Percentiles rank a stretch among this genome's conserved stretches.
Conservation (phyloP, 2,113 vertebrate species). For the Pachyramphus minor region DNA sequence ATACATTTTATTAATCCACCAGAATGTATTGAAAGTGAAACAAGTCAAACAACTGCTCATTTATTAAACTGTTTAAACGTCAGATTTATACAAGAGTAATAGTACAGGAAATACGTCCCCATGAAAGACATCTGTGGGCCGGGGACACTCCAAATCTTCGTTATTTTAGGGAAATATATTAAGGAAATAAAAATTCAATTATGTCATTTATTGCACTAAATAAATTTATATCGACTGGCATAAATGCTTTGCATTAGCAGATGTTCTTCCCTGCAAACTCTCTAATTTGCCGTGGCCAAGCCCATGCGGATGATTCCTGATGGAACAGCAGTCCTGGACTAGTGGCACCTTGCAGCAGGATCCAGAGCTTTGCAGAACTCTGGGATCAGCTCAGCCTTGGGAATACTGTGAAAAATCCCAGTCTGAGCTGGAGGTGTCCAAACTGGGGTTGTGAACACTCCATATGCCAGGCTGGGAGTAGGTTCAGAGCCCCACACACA, state of each 20-base stretch:
- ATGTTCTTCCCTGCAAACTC: conserved; percentile 49
- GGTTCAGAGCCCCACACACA: too few relatives aligned
- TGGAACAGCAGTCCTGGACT: neutral
- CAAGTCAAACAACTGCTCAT: conserved; percentile 80
- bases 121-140: conserved; percentile 68
- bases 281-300: neutral
- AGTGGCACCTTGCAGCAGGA: neutral
- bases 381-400: neutral
- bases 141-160: conserved; percentile 69
- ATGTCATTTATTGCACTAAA: conserved; percentile 76
- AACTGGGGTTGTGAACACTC: fast-evolving
- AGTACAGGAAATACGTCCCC: conserved; percentile 67
- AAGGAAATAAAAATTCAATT: conserved; percentile 80
- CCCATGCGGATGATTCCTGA: fast-evolving
- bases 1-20: conserved; percentile 77
- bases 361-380: neutral
- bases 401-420: fast-evolving
- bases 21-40: conserved; percentile 79
- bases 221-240: conserved; percentile 76
- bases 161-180: conserved; percentile 75
- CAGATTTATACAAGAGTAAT: conserved; percentile 74
- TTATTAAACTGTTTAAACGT: conserved; percentile 80
- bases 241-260: conserved; percentile 67
- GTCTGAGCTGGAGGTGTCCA: fast-evolving
- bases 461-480: neutral